phyloP scores from a whole-genome alignment of 2,113 vertebrate genomes.

The Tachuris rubrigastra region DNA sequence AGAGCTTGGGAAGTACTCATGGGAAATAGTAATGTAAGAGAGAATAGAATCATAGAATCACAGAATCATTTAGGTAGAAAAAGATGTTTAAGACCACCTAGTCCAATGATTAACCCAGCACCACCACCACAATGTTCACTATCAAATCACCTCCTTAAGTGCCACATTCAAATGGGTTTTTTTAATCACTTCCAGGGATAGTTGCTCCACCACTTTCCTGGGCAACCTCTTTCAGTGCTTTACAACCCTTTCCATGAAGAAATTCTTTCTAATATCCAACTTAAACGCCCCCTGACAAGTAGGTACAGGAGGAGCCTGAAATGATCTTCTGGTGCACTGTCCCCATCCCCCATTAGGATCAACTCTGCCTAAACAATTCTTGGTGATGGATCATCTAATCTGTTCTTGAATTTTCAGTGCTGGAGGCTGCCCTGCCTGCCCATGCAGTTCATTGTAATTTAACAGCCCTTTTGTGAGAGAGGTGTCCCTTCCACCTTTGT shows the following conservation, averaged over 20 bases:
- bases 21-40: neutral
- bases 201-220: neutral
- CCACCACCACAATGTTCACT: neutral
- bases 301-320: neutral
- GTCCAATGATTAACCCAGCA: neutral
- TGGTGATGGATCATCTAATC: neutral
- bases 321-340: neutral
- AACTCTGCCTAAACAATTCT: neutral
- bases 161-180: neutral
- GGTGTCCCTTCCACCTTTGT: neutral
- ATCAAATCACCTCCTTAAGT: neutral
- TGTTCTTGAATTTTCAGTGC: neutral
- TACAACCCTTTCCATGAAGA: neutral
- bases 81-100: neutral
- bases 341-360: neutral
- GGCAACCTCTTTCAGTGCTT: neutral
- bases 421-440: neutral
- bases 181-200: neutral
- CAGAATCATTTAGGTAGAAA: neutral
- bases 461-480: neutral
- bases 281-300: neutral
- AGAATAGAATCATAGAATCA: neutral
- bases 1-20: neutral
- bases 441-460: neutral
- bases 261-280: neutral